Evolutionary conservation across 64 coral and sea anemone genomes (phyloP), one percentile per base, ranked within the genome.

Genomic region (Astreopora myriophthalma): DNA sequence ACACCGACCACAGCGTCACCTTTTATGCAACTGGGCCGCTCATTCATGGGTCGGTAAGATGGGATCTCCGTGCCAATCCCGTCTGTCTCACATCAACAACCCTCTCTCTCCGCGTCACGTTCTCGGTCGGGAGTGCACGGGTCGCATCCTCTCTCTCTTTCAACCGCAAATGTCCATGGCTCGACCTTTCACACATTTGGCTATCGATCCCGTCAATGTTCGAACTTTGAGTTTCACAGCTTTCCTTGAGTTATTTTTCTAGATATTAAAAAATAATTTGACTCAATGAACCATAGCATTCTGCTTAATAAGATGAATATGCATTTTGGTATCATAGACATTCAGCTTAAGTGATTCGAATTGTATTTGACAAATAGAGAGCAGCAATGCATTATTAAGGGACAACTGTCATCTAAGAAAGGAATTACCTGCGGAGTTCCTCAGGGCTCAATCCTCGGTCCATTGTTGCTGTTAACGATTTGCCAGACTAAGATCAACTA

Each of bases 391-490:
- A 73, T 8, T 74, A 38, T 73, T 19, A 88, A 88, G 0, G 35
- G 24, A 11, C 35, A 73, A 51, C 35, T 88, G 2, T 88, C 38
- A 67, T 67, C n/a, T 10, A 44, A 74, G 33, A 51, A 36, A 88
- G 51, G 2, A 4, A 74, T 51, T 2, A 29, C 66, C 11, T 88
- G 66, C 42, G 85, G 8, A 29, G 69, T 88, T 6, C 17, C 66
- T 34, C 34, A 88, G 67, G 69, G 34, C 3, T 87, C 62, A n/a
- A 87, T 87, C 57, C 63, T 71, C 19, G 66, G 66, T 22, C 85
- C 85, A 34, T 25, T 87, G 6, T 10, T 87, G 34, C 73, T 87
- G 73, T 87, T 42, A 87, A 87, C 8, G 64, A 87, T 72, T 42
- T 87, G 34, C 65, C 65, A 11, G 69, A 87, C 0, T 70, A 3